Base-by-base conservation (phyloP, 2,888 invertebrate genomes). In the Neoascia interrupta region DNA sequence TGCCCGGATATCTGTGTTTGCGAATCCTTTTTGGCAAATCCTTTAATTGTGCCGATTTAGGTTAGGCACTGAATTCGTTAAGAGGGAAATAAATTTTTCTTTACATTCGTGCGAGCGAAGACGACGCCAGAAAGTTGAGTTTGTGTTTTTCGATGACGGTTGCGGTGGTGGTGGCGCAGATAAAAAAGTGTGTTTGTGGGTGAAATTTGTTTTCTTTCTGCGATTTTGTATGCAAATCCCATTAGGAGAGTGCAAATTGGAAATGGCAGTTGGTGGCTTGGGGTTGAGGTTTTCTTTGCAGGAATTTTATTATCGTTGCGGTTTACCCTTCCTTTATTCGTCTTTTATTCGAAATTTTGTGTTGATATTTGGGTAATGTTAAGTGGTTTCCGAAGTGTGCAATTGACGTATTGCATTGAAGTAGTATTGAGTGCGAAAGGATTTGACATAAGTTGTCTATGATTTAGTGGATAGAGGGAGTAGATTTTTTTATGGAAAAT, bases 141-240 rank as follows among this genome's bases (percentile, higher is more conserved):
- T 64, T 39, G 47, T 21, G 53, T 34, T 26, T 5, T 16, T 10
- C 3, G 11, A 15, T n/a, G 16, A 6, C 4, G 15, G 28, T 28
- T 10, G 13, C n/a, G 11, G 23, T 6, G 10, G 15, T 8, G 51
- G 15, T 13, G 26, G 13, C 19, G 21, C n/a, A n/a, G n/a, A 56
- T 10, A n/a, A n/a, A n/a, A 11, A 43, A 43, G 47, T 31, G 13
- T 47, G 49, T 10, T 36, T 51, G 60, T 6, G 51, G 36, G 18
- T n/a, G n/a, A 26, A 6, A 3, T 47, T 26, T 19, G 26, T 10
- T 41, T 28, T 39, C 6, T 19, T 39, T 60, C 21, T 28, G 36
- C 34, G 60, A 66, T 66, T 72, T 76, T 53, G 58, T 60, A 72
- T 76, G 51, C 64, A 72, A 76, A 76, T 72, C 64, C 64, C 64